These are phyloP conservation scores for Hydropotes inermis DNA, from an alignment of 2,113 vertebrate species.

Conservation along the genomic window DNA sequence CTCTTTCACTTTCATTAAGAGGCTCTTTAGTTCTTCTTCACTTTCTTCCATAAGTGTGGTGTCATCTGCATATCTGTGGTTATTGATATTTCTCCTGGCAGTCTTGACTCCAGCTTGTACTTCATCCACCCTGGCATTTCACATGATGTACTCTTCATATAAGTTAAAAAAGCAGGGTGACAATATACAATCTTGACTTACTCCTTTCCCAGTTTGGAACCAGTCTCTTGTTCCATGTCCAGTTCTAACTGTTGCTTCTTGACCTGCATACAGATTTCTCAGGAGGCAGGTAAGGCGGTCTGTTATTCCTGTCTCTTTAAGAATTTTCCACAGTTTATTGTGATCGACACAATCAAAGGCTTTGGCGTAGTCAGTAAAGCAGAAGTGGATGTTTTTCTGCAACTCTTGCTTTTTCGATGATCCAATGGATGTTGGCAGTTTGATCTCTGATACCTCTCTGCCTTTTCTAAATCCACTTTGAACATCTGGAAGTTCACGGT, in stretches of 20 bases:
- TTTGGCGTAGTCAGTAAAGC: not conserved
- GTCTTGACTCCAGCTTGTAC: not conserved
- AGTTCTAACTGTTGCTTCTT: not conserved
- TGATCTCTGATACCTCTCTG: not conserved
- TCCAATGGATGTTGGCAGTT: not conserved
- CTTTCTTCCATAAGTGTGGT: not conserved
- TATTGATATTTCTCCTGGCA: not conserved
- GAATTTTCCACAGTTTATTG: not conserved
- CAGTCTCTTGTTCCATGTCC: not conserved
- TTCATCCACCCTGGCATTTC: not conserved
- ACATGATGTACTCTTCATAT: not conserved
- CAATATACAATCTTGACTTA: not conserved
- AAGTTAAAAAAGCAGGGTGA: not conserved
- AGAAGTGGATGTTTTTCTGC: not conserved
- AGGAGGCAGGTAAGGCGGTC: not conserved
- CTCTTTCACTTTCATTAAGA: not conserved
- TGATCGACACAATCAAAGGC: not conserved
- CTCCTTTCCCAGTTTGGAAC: not conserved
- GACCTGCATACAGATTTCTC: not conserved
- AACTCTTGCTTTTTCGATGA: not conserved
- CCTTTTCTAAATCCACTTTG: not conserved
- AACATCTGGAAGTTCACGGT: not conserved
- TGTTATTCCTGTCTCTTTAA: not conserved
- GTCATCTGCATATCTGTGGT: not conserved
- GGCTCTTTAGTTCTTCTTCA: not conserved